These are phyloP conservation scores for Uria lomvia DNA, from an alignment of 2,113 vertebrate genomes.

Conservation along the genomic window DNA sequence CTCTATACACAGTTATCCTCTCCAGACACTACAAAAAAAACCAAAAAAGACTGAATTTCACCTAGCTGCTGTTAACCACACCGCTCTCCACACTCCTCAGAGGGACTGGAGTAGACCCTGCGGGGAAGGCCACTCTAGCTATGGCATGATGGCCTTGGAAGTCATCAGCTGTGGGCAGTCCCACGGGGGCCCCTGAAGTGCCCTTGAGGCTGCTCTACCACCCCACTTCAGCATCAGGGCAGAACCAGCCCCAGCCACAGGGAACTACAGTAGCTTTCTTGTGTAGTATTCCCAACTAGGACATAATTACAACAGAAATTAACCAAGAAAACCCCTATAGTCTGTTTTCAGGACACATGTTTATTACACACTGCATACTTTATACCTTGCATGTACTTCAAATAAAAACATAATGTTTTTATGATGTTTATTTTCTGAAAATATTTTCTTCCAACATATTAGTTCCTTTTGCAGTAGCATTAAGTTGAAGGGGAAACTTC, in stretches of 20 bases:
- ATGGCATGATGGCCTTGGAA: fast-evolving
- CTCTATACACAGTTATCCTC: no score
- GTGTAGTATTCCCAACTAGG: background rate
- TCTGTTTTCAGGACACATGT: background rate
- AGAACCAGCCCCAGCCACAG: no score
- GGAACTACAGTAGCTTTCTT: background rate
- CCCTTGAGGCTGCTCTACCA: background rate
- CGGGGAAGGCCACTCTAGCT: background rate
- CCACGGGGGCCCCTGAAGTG: fast-evolving
- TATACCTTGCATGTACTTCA: background rate
- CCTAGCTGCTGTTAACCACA: background rate
- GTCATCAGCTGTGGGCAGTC: background rate
- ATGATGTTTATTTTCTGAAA: background rate
- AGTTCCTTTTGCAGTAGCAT: background rate
- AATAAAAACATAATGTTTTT: background rate
- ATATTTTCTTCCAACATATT: background rate
- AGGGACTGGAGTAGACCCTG: fast-evolving
- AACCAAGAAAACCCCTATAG: no score
- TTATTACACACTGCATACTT: background rate
- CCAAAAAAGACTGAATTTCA: background rate
- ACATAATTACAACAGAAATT: background rate
- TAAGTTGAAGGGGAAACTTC: background rate
- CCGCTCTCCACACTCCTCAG: background rate
- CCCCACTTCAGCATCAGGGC: background rate
- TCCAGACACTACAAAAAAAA: no score